phyloP scores from a whole-genome alignment of 2,888 invertebrate genomes.

The Lepidochrysops patricia region DNA sequence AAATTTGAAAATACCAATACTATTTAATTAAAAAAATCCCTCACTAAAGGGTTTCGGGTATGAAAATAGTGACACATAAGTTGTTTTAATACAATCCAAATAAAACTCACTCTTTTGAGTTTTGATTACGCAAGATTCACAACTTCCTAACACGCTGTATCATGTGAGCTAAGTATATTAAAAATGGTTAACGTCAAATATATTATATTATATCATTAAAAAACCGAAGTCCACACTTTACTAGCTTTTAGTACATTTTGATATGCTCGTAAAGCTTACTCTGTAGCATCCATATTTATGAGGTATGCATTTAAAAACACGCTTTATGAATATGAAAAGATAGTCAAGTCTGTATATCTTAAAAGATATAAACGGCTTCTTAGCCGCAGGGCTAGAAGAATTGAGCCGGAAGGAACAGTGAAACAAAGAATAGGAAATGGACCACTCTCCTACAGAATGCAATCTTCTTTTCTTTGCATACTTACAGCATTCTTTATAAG shows the following conservation, averaged over 20 bases:
- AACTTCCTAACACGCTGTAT: too few relatives aligned
- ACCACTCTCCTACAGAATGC: not conserved
- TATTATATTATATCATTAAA: too few relatives aligned
- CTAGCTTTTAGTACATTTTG: not conserved
- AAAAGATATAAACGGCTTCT: conserved; percentile 7
- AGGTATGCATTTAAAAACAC: not conserved
- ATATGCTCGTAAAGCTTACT: not conserved
- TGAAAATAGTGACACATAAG: too few relatives aligned
- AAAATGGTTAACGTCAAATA: too few relatives aligned
- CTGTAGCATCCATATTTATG: not conserved
- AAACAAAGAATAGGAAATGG: conserved; percentile 11
- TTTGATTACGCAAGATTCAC: too few relatives aligned
- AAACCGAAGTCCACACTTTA: too few relatives aligned
- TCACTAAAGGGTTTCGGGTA: too few relatives aligned
- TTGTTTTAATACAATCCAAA: too few relatives aligned
- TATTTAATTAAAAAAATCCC: too few relatives aligned
- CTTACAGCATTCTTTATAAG: not conserved
- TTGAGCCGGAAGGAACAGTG: not conserved
- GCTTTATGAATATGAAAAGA: conserved; percentile 2
- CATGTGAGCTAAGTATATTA: too few relatives aligned
- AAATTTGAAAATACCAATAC: too few relatives aligned
- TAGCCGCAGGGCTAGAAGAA: not conserved
- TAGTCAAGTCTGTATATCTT: not conserved
- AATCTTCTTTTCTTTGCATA: conserved; percentile 9
- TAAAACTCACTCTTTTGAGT: too few relatives aligned